Base-by-base conservation (phyloP, 2,888 invertebrate species). In the Troides aeacus region DNA sequence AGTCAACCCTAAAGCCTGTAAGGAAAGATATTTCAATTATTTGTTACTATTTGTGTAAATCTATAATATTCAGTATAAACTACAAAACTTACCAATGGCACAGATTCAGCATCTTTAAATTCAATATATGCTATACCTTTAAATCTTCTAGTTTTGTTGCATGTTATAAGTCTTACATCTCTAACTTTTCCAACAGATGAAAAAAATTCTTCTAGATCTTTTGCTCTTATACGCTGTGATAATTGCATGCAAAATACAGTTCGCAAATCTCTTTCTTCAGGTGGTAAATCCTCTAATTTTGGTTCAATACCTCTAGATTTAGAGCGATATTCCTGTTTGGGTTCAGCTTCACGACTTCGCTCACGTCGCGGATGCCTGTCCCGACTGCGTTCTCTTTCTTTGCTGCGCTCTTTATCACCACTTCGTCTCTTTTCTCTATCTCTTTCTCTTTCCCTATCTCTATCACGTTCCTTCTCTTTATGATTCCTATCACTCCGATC, bases 101-200 rank as follows among this genome's bases (percentile, higher is more conserved):
- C 99, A 73, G 99, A 98, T 91, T 99, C 99, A 0, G 98, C 97
- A 92, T 99, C 99, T 88, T 97, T 97, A 85, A 99, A 99, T 91
- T 99, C 99, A 72, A 99, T 98, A 84, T 99, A 99, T n/a, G 99
- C 98, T 79, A 99, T 99, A 62, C 99, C 99, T 91, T 99, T 99
- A 82, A 99, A 99, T 76, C 99, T 93, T 82, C 99, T 95, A 0
- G 99, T 99, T 90, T 99, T 99, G 89, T 99, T 99, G 90, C 99
- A 99, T 69, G 99, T 99, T 71, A 99, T 99, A 78, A 99, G 95
- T 80, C 99, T 94, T 24, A 99, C 99, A 93, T 99, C 99, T 78
- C 98, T 95, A 71, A 99, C 99, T 94, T 99, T 99, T 61, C 99
- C 99, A 71, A 99, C 99, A 72, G 99, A 97, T 42, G 98, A 98